Evolutionary conservation across 92 coral and sea anemone species (phyloP), one percentile per base, ranked within the genome.

Genomic region (Palythoa caribaeorum): DNA sequence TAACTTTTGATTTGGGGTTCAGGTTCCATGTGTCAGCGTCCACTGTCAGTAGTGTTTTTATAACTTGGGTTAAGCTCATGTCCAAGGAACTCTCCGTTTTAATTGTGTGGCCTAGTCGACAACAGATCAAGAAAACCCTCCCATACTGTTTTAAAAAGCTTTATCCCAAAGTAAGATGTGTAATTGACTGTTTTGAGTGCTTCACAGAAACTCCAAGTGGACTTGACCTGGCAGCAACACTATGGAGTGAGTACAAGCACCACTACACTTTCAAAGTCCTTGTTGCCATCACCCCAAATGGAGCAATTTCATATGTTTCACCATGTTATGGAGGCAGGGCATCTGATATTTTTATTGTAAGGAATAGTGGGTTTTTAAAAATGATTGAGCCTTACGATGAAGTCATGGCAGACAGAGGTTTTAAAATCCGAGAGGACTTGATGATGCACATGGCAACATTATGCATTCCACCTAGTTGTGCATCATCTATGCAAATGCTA

Each of bases 181-280:
- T 94, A 1, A 89, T 94, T 62, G 93, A 92, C 76, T 93, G 94
- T 53, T 92, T 89, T 63, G 91, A 93, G 83, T 92, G 93, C 68
- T 93, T 93, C 70, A 88, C 92, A 19, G 90, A 93, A 81, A 93
- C 90, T 7, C 96, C 92, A 9, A 80, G 94, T 85, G 92, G 90
- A 38, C 84, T 92, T 37, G 88, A 92, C 36, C 65, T 92, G 44
- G 96, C 92, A 69, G 93, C 94, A 55, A 84, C 94, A 15, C 79
- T 92, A 21, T 93, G 94, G 96, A 85, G 90, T 66, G 94, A 93
- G 51, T 93, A 93, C 35, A 93, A 93, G 78, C 95, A 93, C 52
- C 92, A 93, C 63, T 85, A 88, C 77, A 90, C 93, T 37, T 84
- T 21, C 62, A 76, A 90, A 78, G 89, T 71, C 55, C 48, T 89